A percentile compares a stretch with the other conserved stretches of the same genome.
Evolutionary conservation across 2,888 invertebrate genomes (phyloP).

Genomic region (Neoitamus cyanurus): DNA sequence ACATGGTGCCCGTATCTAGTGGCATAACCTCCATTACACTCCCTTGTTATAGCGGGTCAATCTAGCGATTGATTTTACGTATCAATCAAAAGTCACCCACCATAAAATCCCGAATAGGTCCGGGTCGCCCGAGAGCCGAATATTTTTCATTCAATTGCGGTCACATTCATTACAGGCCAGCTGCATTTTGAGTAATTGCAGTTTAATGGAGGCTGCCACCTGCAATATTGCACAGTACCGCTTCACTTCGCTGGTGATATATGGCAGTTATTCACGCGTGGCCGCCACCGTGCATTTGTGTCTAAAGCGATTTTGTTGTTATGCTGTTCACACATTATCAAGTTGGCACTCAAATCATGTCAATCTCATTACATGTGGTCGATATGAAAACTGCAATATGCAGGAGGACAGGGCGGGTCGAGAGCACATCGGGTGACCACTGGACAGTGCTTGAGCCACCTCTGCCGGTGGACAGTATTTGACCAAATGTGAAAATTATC

Average conservation of each 20-base stretch:
- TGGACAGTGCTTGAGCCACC: neutral
- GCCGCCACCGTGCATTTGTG: neutral
- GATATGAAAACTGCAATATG: constrained; percentile 8
- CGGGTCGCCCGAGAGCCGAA: neutral
- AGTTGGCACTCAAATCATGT: constrained; percentile 15
- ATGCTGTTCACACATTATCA: constrained; percentile 11
- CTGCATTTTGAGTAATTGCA: constrained; percentile 26
- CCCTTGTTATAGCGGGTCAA: neutral
- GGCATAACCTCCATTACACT: neutral
- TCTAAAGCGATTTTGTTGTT: neutral
- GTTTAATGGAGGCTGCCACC: constrained; percentile 18
- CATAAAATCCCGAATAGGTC: neutral
- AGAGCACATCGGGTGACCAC: neutral
- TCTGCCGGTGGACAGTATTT: neutral
- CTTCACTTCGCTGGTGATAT: neutral
- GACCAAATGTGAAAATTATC: neutral
- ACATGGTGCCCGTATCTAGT: neutral
- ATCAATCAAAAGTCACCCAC: neutral
- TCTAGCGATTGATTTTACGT: neutral
- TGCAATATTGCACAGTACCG: neutral
- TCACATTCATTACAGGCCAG: constrained; percentile 20
- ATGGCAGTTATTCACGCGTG: neutral
- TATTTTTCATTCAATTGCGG: constrained; percentile 23
- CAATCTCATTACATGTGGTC: constrained; percentile 12
- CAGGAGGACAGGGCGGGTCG: neutral